Evolutionary conservation across 1,140 invertebrate genomes (phyloP).

Genomic region (Campoletis sonorensis): DNA sequence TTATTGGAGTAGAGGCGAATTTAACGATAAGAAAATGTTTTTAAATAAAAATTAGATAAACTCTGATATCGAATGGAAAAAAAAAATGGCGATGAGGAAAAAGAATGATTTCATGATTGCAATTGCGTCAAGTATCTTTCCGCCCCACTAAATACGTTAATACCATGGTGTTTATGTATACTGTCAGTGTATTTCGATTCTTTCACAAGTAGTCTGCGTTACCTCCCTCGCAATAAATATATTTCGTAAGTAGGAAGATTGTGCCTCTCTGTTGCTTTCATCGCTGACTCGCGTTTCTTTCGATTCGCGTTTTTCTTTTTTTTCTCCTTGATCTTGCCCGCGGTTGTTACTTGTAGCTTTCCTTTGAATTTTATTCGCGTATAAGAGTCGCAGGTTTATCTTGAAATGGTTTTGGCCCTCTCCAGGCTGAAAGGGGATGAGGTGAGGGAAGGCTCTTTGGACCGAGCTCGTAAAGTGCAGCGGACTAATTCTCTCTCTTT

Average conservation of each 20-base stretch:
- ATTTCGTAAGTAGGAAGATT: conserved; percentile 37
- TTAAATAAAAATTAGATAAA: too few species aligned
- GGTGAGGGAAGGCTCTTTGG: conserved; percentile 19
- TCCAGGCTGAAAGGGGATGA: neutral
- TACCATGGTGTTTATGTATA: neutral
- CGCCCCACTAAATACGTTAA: neutral
- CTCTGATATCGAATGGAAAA: too few species aligned
- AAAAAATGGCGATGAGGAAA: too few species aligned
- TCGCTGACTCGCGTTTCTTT: conserved; percentile 29
- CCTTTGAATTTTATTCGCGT: conserved; percentile 25
- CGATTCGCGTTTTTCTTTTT: conserved; percentile 5
- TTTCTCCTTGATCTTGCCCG: conserved; percentile 22
- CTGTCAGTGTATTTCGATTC: neutral
- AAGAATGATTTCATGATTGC: neutral
- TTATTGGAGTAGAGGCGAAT: too few species aligned
- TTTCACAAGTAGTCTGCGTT: conserved; percentile 3
- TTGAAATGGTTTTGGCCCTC: neutral
- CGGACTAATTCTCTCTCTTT: conserved; percentile 9
- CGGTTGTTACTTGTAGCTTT: neutral
- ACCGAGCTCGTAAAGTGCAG: conserved; percentile 24
- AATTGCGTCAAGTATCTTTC: neutral
- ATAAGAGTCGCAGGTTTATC: conserved; percentile 34
- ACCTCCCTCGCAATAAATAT: conserved; percentile 36
- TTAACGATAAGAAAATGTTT: too few species aligned
- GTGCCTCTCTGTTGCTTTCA: conserved; percentile 22